Evolutionary conservation across 2,113 vertebrate species (phyloP).

Genomic region (Osmerus mordax): DNA sequence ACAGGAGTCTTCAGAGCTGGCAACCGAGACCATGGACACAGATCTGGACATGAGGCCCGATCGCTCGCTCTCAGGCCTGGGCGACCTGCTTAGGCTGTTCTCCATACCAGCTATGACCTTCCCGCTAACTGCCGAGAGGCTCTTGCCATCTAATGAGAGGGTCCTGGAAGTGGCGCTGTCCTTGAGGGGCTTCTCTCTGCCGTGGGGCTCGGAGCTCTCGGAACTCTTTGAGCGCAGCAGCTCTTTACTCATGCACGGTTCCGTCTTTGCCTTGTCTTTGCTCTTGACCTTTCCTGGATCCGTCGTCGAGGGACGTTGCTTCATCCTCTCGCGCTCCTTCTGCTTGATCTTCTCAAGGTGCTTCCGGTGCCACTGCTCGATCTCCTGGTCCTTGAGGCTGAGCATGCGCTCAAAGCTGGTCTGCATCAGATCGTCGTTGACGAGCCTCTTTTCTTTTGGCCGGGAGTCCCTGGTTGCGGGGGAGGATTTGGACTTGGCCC

Average conservation of each 20-base stretch:
- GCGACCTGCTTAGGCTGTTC: slow-evolving; percentile 80
- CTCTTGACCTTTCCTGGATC: slow-evolving; percentile 84
- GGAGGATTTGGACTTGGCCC: slow-evolving; percentile 78
- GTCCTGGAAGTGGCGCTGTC: slow-evolving; percentile 80
- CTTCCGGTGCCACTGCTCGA: slow-evolving; percentile 97
- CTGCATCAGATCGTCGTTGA: slow-evolving; percentile 98
- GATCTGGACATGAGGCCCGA: slow-evolving; percentile 84
- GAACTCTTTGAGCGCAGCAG: slow-evolving; percentile 89
- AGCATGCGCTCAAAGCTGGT: slow-evolving; percentile 99
- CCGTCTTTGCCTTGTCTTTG: slow-evolving; percentile 81
- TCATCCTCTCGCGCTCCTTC: slow-evolving; percentile 91
- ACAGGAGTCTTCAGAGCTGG: slow-evolving; percentile 93
- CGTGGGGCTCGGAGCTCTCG: slow-evolving; percentile 77
- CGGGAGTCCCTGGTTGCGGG: slow-evolving; percentile 78
- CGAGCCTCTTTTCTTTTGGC: slow-evolving; percentile 92
- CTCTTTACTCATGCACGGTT: slow-evolving; percentile 81
- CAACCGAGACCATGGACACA: slow-evolving; percentile 86
- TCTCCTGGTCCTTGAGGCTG: slow-evolving; percentile 95
- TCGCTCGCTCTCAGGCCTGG: slow-evolving; percentile 85
- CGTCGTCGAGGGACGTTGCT: slow-evolving; percentile 70
- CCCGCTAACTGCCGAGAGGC: slow-evolving; percentile 55
- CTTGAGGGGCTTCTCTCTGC: slow-evolving; percentile 80
- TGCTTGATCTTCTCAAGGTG: slow-evolving; percentile 99
- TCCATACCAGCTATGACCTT: slow-evolving; percentile 78
- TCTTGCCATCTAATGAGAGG: slow-evolving; percentile 83